phyloP scores from a whole-genome alignment of 2,113 vertebrate genomes.

The Pollimyrus isidori region DNA sequence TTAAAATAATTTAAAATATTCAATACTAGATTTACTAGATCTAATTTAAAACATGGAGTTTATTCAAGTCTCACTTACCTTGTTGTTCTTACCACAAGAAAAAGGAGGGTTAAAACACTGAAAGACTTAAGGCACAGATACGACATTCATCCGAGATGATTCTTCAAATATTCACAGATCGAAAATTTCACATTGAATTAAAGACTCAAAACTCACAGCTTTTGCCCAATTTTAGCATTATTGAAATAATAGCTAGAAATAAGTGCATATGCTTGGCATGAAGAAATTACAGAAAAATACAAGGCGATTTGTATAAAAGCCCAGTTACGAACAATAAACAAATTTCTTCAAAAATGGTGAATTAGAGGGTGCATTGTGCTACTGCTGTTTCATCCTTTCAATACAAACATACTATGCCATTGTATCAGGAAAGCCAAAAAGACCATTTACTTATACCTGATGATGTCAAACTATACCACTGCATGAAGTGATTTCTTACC shows the following conservation, averaged over 20 bases:
- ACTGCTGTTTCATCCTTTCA: background rate
- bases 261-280: background rate
- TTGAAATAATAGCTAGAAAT: background rate
- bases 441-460: background rate
- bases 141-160: background rate
- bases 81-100: background rate
- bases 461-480: background rate
- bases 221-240: background rate
- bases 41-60: background rate
- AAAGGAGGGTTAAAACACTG: background rate
- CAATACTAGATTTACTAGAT: background rate
- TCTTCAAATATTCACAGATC: background rate
- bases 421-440: background rate
- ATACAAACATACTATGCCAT: background rate
- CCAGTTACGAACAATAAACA: background rate
- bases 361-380: background rate
- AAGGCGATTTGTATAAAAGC: background rate
- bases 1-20: background rate
- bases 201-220: background rate
- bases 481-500: background rate
- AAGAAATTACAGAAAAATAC: background rate
- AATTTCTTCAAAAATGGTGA: background rate
- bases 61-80: background rate
- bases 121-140: background rate
- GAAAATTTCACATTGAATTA: background rate